phyloP scores from a whole-genome alignment of 2,797 vertebrate species.

The Esox lucius region DNA sequence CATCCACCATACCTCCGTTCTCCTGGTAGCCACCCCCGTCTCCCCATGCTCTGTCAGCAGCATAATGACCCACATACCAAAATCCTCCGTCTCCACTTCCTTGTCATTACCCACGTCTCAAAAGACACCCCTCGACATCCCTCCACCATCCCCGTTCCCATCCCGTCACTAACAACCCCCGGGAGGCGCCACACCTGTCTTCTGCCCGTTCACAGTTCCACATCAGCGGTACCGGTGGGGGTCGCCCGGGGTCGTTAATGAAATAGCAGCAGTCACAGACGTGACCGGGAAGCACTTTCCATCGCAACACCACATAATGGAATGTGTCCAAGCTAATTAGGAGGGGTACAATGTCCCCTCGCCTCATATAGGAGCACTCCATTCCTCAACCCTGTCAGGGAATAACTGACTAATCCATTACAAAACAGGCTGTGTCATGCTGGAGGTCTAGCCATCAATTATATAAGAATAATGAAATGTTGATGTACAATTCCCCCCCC shows the following conservation, averaged over 20 bases:
- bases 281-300: constrained; percentile 9
- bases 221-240: constrained; percentile 5
- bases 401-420: constrained; percentile 36
- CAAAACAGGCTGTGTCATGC: background rate
- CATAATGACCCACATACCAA: constrained; percentile 40
- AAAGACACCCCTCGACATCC: constrained; percentile 28
- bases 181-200: constrained; percentile 32
- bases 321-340: constrained; percentile 27
- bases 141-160: background rate
- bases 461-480: background rate
- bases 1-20: constrained; percentile 24
- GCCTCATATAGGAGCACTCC: constrained; percentile 13
- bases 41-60: constrained; percentile 21
- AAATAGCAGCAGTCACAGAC: constrained; percentile 19
- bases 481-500: background rate
- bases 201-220: background rate
- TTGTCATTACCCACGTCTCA: constrained; percentile 39
- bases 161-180: constrained; percentile 12
- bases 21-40: constrained; percentile 1
- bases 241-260: constrained; percentile 19
- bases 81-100: constrained; percentile 8
- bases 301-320: constrained; percentile 26
- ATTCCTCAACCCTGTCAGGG: constrained; percentile 34
- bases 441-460: constrained; percentile 13
- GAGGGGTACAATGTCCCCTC: constrained; percentile 9